These are phyloP conservation scores for Echinops telfairi DNA, from an alignment of 2,113 vertebrate genomes.

Conservation along the genomic window DNA sequence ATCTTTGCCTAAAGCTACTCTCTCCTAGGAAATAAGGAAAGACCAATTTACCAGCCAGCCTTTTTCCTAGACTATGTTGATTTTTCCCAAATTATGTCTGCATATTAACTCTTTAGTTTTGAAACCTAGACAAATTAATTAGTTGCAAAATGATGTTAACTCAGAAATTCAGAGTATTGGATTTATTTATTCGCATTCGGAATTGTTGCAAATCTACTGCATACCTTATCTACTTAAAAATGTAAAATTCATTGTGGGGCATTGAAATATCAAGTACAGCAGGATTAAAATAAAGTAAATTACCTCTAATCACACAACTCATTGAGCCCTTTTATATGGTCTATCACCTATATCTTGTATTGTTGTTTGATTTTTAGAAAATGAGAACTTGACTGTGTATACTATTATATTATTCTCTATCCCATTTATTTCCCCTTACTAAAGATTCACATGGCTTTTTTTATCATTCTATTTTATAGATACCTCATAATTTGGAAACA, in stretches of 20 bases:
- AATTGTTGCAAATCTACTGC: not conserved
- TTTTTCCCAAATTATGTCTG: not conserved
- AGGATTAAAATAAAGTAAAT: not conserved
- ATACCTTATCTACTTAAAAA: not conserved
- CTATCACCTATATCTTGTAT: too few relatives aligned
- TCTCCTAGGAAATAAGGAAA: not conserved
- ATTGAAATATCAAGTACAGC: slow-evolving; percentile 8
- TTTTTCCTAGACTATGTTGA: not conserved
- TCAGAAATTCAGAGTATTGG: not conserved
- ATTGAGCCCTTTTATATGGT: too few relatives aligned
- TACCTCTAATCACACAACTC: not conserved
- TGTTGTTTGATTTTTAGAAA: too few relatives aligned
- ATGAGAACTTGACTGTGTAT: too few relatives aligned
- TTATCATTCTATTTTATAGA: not conserved
- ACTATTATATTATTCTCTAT: not conserved
- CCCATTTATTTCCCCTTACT: not conserved
- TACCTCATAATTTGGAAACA: not conserved
- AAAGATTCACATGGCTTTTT: not conserved
- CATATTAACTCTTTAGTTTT: not conserved
- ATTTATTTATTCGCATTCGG: not conserved
- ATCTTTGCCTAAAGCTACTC: not conserved
- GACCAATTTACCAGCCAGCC: not conserved
- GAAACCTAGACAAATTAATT: not conserved
- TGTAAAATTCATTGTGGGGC: not conserved
- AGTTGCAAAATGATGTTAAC: not conserved